Conservation (phyloP, 2,888 invertebrate species). For the Pseudococcus viburni region DNA sequence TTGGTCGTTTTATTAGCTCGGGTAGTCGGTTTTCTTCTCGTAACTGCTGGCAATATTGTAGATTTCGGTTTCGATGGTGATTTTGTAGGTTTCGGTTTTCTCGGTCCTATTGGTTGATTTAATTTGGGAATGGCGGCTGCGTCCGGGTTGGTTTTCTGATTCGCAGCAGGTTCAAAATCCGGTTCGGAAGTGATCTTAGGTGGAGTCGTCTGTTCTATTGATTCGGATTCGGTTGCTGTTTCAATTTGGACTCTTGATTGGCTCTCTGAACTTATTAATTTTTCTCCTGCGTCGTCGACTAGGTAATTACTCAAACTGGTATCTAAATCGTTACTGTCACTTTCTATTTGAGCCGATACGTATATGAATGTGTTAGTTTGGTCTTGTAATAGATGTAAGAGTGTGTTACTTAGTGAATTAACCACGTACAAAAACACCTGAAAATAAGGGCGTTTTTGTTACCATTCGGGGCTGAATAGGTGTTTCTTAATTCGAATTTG, state of each 20-base stretch:
- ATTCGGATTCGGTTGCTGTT: not conserved
- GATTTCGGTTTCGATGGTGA: not conserved
- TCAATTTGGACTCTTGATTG: not conserved
- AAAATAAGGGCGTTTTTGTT: conserved; percentile 46
- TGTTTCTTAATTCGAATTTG: too few species aligned
- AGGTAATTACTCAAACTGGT: not conserved
- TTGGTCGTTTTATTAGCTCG: not conserved
- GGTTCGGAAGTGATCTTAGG: too few species aligned
- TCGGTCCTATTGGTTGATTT: not conserved
- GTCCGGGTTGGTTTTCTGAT: not conserved
- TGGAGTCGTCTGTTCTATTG: not conserved
- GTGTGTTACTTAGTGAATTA: conserved; percentile 1
- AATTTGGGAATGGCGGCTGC: not conserved
- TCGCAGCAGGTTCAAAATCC: too few species aligned
- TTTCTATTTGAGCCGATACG: not conserved
- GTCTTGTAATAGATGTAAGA: not conserved
- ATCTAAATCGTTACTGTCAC: not conserved
- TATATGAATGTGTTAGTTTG: not conserved
- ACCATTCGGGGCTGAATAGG: not conserved
- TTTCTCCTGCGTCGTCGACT: not conserved
- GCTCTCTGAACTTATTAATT: not conserved
- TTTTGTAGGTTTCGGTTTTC: not conserved
- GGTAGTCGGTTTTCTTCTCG: not conserved
- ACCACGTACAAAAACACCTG: conserved; percentile 30
- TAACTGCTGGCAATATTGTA: not conserved